Conservation (phyloP, 2,888 invertebrate species). For the Aporophyla lueneburgensis region DNA sequence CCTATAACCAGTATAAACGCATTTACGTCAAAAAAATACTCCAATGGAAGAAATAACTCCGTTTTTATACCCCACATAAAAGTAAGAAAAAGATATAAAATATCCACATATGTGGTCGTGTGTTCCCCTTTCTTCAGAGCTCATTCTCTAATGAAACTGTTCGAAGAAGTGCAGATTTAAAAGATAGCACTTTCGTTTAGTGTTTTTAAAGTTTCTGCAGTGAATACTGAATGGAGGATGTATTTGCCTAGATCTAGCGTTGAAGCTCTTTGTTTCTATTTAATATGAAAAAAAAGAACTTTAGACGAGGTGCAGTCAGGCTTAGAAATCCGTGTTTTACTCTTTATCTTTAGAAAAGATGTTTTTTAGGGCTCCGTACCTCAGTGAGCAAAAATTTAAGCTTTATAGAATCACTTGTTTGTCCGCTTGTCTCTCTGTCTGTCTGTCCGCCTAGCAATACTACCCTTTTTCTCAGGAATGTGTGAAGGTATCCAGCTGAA, state of each 20-base stretch:
- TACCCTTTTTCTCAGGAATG: no score
- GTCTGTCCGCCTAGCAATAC: no score
- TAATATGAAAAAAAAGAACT: neutral
- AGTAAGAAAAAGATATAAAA: slow-evolving; percentile 38
- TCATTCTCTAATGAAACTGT: slow-evolving; percentile 60
- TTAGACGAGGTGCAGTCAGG: neutral
- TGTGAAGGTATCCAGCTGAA: no score
- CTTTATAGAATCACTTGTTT: no score
- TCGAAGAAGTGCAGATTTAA: slow-evolving; percentile 55
- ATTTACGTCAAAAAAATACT: neutral
- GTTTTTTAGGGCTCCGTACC: no score
- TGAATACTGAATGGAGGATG: neutral
- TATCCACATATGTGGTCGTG: slow-evolving; percentile 21
- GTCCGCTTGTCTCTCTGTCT: no score
- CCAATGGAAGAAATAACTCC: slow-evolving; percentile 19
- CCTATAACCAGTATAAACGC: neutral
- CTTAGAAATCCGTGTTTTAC: neutral
- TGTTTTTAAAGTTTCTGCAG: slow-evolving; percentile 40
- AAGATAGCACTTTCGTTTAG: slow-evolving; percentile 58
- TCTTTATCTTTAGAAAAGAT: neutral
- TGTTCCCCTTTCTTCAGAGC: slow-evolving; percentile 40
- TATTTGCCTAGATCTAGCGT: neutral
- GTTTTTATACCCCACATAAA: slow-evolving; percentile 35
- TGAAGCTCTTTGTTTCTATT: slow-evolving; percentile 5
- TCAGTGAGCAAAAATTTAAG: no score